Conservation (phyloP, 35 echinoderm and acorn worm genomes). For the Apostichopus parvimensis region DNA sequence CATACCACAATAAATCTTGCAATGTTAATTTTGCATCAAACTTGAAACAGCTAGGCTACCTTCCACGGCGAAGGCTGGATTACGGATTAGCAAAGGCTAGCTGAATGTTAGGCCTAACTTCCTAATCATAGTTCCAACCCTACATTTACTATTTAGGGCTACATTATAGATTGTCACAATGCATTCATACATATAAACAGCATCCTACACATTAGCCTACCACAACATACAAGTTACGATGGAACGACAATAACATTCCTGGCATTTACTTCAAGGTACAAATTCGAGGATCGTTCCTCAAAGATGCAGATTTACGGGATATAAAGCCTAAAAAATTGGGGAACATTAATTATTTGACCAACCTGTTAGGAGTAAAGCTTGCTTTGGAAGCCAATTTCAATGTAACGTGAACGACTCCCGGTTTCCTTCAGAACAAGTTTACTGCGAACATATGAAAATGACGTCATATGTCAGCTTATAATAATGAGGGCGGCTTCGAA, state of each 20-base stretch:
- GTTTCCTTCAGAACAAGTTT: slow-evolving; percentile 8
- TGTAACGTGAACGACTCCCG: not conserved
- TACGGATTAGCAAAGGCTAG: no score
- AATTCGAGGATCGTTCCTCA: not conserved
- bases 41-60: no score
- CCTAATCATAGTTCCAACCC: no score
- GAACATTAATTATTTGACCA: not conserved
- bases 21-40: no score
- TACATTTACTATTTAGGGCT: no score
- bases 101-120: no score
- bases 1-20: no score
- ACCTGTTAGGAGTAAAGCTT: not conserved
- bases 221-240: not conserved
- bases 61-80: no score
- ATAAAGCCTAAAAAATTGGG: not conserved
- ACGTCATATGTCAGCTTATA: slow-evolving; percentile 4
- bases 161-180: not conserved
- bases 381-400: slow-evolving; percentile 5
- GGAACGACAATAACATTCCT: slow-evolving; percentile 17
- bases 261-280: not conserved
- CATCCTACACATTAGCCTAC: slow-evolving; percentile 7
- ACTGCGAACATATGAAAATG: not conserved
- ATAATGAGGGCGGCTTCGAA: not conserved
- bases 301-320: not conserved
- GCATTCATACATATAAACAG: not conserved